Percentiles rank a stretch among this genome's conserved stretches.
Evolutionary conservation across 2,113 vertebrate species (phyloP).

Genomic region (Hystrix brachyura): DNA sequence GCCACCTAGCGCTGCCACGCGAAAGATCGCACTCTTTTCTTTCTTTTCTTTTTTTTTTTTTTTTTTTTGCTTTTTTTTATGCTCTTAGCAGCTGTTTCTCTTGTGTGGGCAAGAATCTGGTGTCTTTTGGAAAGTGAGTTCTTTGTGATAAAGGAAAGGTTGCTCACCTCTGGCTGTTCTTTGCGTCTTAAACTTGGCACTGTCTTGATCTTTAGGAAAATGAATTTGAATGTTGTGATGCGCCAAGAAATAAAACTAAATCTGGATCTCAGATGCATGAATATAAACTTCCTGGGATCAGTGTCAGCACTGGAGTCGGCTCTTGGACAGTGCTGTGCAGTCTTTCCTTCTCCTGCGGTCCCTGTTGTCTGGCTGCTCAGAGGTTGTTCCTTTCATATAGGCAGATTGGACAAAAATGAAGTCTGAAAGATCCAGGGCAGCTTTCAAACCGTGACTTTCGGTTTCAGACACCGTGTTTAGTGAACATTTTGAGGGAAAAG

Average conservation of each 20-base stretch:
- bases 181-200: background rate
- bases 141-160: background rate
- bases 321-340: background rate
- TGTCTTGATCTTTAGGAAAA: conserved; percentile 11
- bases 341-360: background rate
- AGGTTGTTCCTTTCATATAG: background rate
- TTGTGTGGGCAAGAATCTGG: too few species aligned
- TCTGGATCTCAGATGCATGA: background rate
- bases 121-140: background rate
- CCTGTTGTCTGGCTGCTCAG: background rate
- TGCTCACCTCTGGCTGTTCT: background rate
- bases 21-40: background rate
- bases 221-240: background rate
- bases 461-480: background rate
- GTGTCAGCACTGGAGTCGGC: background rate
- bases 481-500: conserved; percentile 1
- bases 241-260: background rate
- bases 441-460: conserved; percentile 1
- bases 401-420: background rate
- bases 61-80: background rate
- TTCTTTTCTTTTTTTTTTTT: background rate
- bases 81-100: background rate
- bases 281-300: background rate
- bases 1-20: conserved; percentile 50
- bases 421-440: conserved; percentile 2